Evolutionary conservation across 2,113 vertebrate genomes (phyloP).

Genomic region (Peromyscus maniculatus): DNA sequence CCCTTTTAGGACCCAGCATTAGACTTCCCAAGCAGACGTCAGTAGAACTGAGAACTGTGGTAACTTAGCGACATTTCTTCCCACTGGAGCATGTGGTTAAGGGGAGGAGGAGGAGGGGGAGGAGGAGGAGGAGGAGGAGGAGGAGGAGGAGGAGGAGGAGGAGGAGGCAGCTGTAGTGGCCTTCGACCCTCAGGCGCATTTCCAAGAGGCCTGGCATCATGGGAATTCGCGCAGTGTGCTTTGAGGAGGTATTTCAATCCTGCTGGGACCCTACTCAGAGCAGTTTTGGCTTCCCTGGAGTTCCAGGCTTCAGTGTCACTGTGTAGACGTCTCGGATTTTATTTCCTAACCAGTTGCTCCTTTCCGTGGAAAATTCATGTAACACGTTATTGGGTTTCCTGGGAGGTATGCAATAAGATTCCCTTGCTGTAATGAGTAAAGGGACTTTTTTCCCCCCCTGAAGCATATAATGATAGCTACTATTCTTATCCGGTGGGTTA

Average conservation of each 20-base stretch:
- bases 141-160: neutral
- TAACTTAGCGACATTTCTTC: conserved; percentile 64
- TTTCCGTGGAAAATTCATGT: conserved; percentile 80
- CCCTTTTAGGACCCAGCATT: neutral
- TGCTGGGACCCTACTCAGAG: conserved; percentile 67
- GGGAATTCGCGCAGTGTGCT: conserved; percentile 73
- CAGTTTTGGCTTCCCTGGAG: conserved; percentile 66
- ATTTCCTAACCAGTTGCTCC: conserved; percentile 80
- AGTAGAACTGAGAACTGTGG: conserved; percentile 48
- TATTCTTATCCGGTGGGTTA: conserved; percentile 68
- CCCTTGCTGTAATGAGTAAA: conserved; percentile 69
- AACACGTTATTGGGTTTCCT: conserved; percentile 76
- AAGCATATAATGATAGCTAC: conserved; percentile 36
- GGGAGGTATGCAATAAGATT: conserved; percentile 74
- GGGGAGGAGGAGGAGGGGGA: neutral
- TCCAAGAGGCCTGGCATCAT: conserved; percentile 76
- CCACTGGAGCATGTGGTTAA: conserved; percentile 67
- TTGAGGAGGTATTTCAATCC: conserved; percentile 82
- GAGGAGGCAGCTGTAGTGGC: conserved; percentile 69
- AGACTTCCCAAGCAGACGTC: neutral
- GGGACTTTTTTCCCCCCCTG: neutral
- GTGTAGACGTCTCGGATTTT: conserved; percentile 72
- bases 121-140: neutral
- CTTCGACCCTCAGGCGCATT: conserved; percentile 62
- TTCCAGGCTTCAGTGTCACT: conserved; percentile 71